Base-by-base conservation (phyloP, 2,797 vertebrate genomes). In the Paguma larvata region DNA sequence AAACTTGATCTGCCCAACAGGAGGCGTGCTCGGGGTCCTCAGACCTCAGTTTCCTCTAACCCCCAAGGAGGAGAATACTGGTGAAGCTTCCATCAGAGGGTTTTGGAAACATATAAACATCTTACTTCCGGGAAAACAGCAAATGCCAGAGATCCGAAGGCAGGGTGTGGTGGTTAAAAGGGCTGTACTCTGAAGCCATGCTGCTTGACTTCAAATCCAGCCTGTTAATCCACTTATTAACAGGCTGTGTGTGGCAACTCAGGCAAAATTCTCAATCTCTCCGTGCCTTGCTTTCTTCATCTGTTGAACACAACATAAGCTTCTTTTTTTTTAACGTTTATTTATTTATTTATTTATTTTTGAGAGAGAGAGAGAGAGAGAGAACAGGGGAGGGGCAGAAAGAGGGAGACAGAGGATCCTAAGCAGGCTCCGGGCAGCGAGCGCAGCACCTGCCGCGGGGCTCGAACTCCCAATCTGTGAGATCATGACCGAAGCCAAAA, bases 21-120 rank as follows among this genome's bases (percentile, higher is more conserved):
- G 63, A 14, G 27, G 3, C 3, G 0, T 0, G 5, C 6, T 0
- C 0, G 0, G 6, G 32, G 13, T 44, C 15, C 53, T 6, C 18
- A 2, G 16, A 27, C 30, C 72, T 92, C 77, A 56, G 11, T 38
- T 85, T 85, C 27, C 85, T 34, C 41, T 65, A 38, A 2, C 1
- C 19, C 27, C 19, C 63, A 19, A 38, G 44, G 13, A 82, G 14
- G 13, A 86, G 0, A 1, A 72, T 1, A 53, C 44, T 1, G 16
- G 3, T 48, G 27, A 16, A 7, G 5, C 46, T 80, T 59, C 48
- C 73, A 14, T 10, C 14, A 34, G 34, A 38, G 46, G 21, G 11
- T 27, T 72, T 18, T n/a, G 5, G 44, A 84, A 89, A 46, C 44
- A 41, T 6, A 1, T 2, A 34, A 77, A 44, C 38, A 75, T 79